A percentile compares a stretch with the other conserved stretches of the same genome.
phyloP scores from a whole-genome alignment of 64 coral and sea anemone species.

The Cladopsammia gracilis region DNA sequence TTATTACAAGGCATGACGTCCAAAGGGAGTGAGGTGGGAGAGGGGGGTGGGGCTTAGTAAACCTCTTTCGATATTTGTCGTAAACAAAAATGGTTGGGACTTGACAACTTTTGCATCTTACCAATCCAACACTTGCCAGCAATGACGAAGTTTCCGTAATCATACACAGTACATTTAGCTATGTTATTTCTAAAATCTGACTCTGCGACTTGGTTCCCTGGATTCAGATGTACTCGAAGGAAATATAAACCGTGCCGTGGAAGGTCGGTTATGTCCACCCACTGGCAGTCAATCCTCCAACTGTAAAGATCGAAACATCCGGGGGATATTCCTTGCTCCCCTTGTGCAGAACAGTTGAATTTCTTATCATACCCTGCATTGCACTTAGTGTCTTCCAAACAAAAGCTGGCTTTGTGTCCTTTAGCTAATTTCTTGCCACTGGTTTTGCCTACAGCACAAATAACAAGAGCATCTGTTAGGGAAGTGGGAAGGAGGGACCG shows the following conservation, averaged over 20 bases:
- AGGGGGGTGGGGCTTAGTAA: too few species aligned
- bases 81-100: too few species aligned
- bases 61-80: too few species aligned
- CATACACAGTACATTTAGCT: slow-evolving; percentile 69
- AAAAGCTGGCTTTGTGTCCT: slow-evolving; percentile 99
- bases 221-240: slow-evolving; percentile 84
- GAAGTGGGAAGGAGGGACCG: too few species aligned
- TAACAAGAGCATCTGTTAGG: background rate
- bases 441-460: background rate
- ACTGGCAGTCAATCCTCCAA: slow-evolving; percentile 95
- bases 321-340: slow-evolving; percentile 83
- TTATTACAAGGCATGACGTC: too few species aligned
- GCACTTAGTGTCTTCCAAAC: slow-evolving; percentile 93
- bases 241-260: slow-evolving; percentile 20
- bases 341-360: slow-evolving; percentile 87
- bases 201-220: slow-evolving; percentile 80
- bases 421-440: slow-evolving; percentile 68
- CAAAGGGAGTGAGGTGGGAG: too few species aligned
- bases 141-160: slow-evolving; percentile 55
- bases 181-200: slow-evolving; percentile 94
- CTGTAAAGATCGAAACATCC: slow-evolving; percentile 96
- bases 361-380: slow-evolving; percentile 58
- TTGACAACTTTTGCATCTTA: background rate
- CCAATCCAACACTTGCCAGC: slow-evolving; percentile 63
- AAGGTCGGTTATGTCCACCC: slow-evolving; percentile 89